phyloP scores from a whole-genome alignment of 2,113 vertebrate species.

The Sus scrofa region DNA sequence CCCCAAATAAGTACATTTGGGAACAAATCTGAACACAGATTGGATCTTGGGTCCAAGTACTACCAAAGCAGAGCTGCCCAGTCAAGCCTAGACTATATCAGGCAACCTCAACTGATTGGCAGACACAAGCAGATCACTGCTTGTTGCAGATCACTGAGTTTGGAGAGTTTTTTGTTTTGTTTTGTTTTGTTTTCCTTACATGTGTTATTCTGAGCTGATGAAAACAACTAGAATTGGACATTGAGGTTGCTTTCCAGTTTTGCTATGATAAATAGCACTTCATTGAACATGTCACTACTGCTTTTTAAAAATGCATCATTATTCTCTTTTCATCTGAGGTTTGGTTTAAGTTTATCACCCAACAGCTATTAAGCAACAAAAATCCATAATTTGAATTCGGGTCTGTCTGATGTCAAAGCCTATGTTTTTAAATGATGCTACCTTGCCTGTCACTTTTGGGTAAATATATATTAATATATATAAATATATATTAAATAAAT shows the following conservation, averaged over 20 bases:
- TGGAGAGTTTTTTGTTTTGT: too few species aligned
- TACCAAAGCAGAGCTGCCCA: not conserved
- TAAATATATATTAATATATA: slow-evolving; percentile 35
- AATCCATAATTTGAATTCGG: not conserved
- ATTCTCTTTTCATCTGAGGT: not conserved
- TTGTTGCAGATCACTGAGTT: not conserved
- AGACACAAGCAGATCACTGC: not conserved
- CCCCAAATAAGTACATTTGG: slow-evolving; percentile 21
- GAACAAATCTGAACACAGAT: not conserved
- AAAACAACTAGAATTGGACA: not conserved
- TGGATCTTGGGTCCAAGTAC: not conserved
- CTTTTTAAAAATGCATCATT: not conserved
- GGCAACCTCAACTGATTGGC: not conserved
- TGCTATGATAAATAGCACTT: not conserved
- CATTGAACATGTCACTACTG: not conserved
- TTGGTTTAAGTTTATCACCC: not conserved
- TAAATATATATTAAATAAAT: not conserved
- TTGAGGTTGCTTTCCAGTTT: not conserved
- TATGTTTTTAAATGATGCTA: not conserved
- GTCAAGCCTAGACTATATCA: not conserved
- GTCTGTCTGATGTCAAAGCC: not conserved
- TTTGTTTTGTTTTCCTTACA: not conserved
- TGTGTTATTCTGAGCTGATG: not conserved
- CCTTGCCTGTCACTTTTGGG: not conserved
- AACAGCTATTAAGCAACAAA: not conserved